These are phyloP conservation scores for Sceloporus undulatus DNA, from an alignment of 2,113 vertebrate genomes.

Conservation along the genomic window DNA sequence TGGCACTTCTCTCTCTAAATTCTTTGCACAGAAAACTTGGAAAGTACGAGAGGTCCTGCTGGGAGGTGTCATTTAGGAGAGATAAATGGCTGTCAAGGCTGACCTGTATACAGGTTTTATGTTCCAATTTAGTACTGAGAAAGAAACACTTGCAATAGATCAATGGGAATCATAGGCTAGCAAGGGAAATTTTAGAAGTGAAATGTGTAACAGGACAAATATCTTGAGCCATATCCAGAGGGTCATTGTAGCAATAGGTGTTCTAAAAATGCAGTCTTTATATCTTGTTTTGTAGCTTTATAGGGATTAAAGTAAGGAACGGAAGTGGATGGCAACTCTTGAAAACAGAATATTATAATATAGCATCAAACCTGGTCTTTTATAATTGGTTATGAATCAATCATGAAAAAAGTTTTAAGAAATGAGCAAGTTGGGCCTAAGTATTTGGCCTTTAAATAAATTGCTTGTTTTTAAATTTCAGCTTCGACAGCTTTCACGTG, in stretches of 20 bases:
- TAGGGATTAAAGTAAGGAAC: neutral
- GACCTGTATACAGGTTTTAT: neutral
- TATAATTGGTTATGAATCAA: neutral
- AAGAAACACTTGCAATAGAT: neutral
- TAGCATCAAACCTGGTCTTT: neutral
- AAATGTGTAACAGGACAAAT: neutral
- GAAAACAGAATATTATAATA: neutral
- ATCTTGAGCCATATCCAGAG: neutral
- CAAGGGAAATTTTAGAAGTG: neutral
- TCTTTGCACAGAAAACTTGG: neutral
- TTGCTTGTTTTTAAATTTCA: slow-evolving; percentile 71
- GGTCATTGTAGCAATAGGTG: neutral
- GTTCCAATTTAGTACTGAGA: too few relatives aligned
- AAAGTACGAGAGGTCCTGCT: neutral
- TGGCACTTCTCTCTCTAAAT: neutral
- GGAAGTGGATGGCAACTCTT: neutral
- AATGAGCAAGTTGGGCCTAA: slow-evolving; percentile 8
- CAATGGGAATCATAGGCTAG: neutral
- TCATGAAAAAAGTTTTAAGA: neutral
- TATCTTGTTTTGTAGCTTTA: neutral
- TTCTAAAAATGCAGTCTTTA: neutral
- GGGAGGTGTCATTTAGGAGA: neutral
- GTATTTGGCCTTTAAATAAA: slow-evolving; percentile 42
- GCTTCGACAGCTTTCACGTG: slow-evolving; percentile 97
- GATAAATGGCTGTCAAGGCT: neutral